Base-by-base conservation (phyloP, 2,113 vertebrate species). In the Anoplopoma fimbria region DNA sequence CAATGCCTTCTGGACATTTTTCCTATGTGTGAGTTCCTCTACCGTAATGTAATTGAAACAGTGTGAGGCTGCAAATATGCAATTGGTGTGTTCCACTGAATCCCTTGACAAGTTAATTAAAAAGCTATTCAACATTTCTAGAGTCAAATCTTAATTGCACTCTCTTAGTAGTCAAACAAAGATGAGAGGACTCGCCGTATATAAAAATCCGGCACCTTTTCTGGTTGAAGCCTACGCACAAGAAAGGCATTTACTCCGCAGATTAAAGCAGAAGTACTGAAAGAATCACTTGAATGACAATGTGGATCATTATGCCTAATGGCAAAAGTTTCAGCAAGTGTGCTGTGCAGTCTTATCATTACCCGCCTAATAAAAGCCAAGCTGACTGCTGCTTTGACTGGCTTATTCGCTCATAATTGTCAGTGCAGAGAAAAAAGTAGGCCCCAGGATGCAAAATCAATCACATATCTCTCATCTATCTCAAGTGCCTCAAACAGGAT, bases 401-500 rank as follows among this genome's bases (percentile, higher is more conserved):
- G 63, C 85, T 86, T 81, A 82, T 88, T 82, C 12, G 3, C 62
- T 86, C 79, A 87, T 89, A 90, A 92, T 90, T 88, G 84, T 89
- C 88, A 89, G 72, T 34, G 10, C 38, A 47, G 61, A 70, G 61
- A 27, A 86, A 77, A 84, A 75, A 76, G 60, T 84, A 69, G 82
- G 82, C 89, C 25, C 34, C 53, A 49, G 90, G 85, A 91, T 38
- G 73, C 51, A 65, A 90, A 91, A 93, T 89, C 85, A 92, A 91
- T 91, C 81, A 79, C 34, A 25, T 69, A 74, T 87, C 72, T 63
- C 81, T 85, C 69, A 69, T 90, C 89, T 77, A 73, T 87, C 79
- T 78, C 60, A 79, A 89, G 74, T 78, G 73, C 74, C 77, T 79
- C 6, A 71, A 87, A 86, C 82, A 58, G 79, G 82, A 88, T 72